Evolutionary conservation across 2,888 invertebrate genomes (phyloP).

Genomic region (Panzeria rudis): DNA sequence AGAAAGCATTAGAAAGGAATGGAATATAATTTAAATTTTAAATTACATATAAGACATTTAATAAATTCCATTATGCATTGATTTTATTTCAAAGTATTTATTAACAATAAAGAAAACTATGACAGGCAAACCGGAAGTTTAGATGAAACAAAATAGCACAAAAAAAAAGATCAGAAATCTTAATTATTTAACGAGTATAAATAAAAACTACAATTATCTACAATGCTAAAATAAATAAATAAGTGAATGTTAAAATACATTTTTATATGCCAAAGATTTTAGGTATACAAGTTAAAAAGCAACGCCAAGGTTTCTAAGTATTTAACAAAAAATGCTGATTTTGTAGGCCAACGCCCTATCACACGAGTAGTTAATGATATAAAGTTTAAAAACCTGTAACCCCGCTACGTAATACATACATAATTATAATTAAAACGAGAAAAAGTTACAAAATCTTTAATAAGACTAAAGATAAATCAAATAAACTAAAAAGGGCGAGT

Average conservation of each 20-base stretch:
- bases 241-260: conserved; percentile 35
- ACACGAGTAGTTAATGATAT: neutral
- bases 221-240: neutral
- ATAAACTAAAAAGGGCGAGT: too few species aligned
- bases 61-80: too few species aligned
- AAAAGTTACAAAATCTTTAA: too few species aligned
- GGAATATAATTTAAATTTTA: neutral
- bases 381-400: too few species aligned
- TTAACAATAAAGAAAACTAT: neutral
- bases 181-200: conserved; percentile 25
- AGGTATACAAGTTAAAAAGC: conserved; percentile 9
- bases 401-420: too few species aligned
- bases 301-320: conserved; percentile 40
- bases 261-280: conserved; percentile 7
- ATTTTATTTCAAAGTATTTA: neutral
- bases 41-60: neutral
- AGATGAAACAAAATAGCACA: neutral
- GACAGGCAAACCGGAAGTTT: conserved; percentile 23
- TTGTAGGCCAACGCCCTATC: conserved; percentile 37
- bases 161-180: conserved; percentile 4
- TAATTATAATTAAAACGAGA: too few species aligned
- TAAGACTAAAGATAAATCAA: too few species aligned
- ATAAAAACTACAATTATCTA: conserved; percentile 32
- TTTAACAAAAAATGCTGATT: conserved; percentile 18
- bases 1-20: neutral